Evolutionary conservation across 1,140 invertebrate genomes (phyloP), one percentile per base, ranked within the genome.

Genomic region (Cryptotermes secundus): DNA sequence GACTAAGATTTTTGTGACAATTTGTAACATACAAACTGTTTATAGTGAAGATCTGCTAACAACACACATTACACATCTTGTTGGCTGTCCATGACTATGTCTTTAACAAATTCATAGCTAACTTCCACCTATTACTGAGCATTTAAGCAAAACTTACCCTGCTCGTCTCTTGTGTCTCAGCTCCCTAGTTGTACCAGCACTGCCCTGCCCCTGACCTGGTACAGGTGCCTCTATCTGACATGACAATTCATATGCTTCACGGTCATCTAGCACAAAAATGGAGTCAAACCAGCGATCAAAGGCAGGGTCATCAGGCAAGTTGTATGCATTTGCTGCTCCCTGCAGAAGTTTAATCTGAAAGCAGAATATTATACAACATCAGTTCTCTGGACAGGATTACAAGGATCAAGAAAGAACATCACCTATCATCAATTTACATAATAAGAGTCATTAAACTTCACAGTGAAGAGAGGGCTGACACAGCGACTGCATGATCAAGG

Each of bases 251-350:
- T 96, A 98, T 34, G 97, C 95, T 89, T 99, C 96, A 83, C 95
- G 93, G 89, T 99, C 98, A 89, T 98, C 96, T 36, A 98, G 91
- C 2, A 98, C 93, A 82, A 96, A 91, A 81, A 99, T 93, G 0
- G 96, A 96, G 88, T 97, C 94, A 89, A 99, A 99, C 98, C 98
- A 99, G 65, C 94, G 91, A 89, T 98, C 95, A 89, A 99, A 99
- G 84, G 93, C 91, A 0, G 94, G 90, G 90, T 99, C 97, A 81
- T 93, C 92, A 34, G 92, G 92, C 85, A 99, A 94, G 88, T 96
- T 95, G 88, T 99, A 99, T 3, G 97, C 97, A 89, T 99, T 98
- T 0, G 98, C 98, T n/a, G 99, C 97, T 22, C 97, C 97, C 90
- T 99, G 99, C 12, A 99, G 91, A 83, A 99, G 90, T 89, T 98